Percentiles rank a stretch among this genome's conserved stretches.
These are phyloP conservation scores for Tenthredo amoena DNA, from an alignment of 2,888 invertebrate species.

Conservation along the genomic window DNA sequence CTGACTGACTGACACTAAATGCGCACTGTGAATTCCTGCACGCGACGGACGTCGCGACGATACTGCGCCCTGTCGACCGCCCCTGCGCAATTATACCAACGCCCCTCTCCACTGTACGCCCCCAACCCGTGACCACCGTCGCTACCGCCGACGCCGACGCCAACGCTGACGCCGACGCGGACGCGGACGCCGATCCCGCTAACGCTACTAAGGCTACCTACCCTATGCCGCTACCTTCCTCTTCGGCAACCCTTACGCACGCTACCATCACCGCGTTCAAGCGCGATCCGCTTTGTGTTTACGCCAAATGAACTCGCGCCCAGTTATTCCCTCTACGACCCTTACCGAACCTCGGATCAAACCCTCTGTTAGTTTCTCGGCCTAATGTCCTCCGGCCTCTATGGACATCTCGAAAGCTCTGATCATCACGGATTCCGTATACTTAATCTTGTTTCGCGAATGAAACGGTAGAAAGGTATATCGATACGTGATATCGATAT, in stretches of 20 bases:
- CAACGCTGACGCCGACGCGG: constrained; percentile 33
- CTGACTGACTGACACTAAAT: constrained; percentile 50
- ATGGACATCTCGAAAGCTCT: background rate
- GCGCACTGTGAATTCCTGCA: constrained; percentile 63
- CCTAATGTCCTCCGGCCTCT: background rate
- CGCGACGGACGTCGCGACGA: constrained; percentile 77
- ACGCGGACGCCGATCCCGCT: constrained; percentile 49
- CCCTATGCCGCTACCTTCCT: constrained; percentile 14
- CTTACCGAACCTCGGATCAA: background rate
- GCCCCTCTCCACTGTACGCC: constrained; percentile 71
- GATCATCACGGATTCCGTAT: background rate
- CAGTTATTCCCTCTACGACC: background rate
- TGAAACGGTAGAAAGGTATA: background rate
- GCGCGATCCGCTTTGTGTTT: constrained; percentile 50
- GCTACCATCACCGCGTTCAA: constrained; percentile 21
- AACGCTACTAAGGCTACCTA: constrained; percentile 54
- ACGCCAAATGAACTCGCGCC: constrained; percentile 47
- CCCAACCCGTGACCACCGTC: constrained; percentile 49
- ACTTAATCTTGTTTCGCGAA: background rate
- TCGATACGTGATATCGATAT: no score
- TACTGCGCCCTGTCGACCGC: constrained; percentile 77
- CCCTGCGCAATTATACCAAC: constrained; percentile 78
- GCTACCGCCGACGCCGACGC: constrained; percentile 48
- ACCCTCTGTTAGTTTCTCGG: constrained; percentile 4
- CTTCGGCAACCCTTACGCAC: constrained; percentile 51